phyloP scores from a whole-genome alignment of 2,113 vertebrate species.

The Otis tarda region DNA sequence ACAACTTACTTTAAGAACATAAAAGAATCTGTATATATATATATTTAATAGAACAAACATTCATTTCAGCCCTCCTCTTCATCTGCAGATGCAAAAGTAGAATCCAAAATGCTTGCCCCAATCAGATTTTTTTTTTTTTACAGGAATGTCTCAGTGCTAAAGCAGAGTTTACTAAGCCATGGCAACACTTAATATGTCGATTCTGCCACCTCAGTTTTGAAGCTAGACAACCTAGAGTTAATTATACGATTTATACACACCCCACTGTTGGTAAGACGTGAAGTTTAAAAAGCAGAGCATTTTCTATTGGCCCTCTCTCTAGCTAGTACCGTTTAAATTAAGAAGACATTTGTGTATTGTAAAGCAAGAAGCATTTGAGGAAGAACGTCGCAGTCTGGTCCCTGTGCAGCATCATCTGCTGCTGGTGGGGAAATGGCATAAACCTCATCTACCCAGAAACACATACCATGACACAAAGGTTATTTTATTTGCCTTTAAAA shows the following conservation, averaged over 20 bases:
- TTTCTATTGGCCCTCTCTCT: not conserved
- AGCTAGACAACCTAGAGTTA: not conserved
- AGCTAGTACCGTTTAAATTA: not conserved
- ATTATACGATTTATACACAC: not conserved
- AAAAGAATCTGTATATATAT: not conserved
- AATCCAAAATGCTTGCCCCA: not conserved
- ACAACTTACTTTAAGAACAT: not conserved
- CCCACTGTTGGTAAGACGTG: not conserved
- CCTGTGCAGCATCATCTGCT: not conserved
- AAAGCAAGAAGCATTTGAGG: not conserved
- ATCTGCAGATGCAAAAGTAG: not conserved
- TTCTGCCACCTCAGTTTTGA: not conserved
- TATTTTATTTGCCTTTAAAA: not conserved
- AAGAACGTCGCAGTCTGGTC: not conserved
- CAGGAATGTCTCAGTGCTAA: constrained; percentile 1
- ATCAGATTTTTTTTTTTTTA: not conserved
- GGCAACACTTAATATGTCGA: not conserved
- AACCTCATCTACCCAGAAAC: not conserved
- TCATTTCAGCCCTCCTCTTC: not conserved
- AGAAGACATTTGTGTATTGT: not conserved
- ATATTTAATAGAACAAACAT: not conserved
- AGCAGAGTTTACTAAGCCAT: not conserved
- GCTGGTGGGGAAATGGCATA: not conserved
- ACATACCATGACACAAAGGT: not conserved
- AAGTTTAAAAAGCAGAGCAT: not conserved